These are phyloP conservation scores for Misgurnus anguillicaudatus DNA, from an alignment of 2,113 vertebrate species.

Conservation along the genomic window DNA sequence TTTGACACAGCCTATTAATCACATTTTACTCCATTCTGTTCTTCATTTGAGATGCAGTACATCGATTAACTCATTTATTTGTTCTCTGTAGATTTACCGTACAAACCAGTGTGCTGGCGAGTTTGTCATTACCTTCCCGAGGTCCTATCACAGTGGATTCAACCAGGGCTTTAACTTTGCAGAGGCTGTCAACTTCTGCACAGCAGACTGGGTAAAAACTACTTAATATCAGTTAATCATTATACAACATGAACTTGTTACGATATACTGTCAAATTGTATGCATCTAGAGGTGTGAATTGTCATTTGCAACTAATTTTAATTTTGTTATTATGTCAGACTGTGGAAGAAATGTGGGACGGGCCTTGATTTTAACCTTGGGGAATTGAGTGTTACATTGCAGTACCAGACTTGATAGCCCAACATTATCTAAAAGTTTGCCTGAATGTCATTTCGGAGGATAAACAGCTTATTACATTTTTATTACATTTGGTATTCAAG, in stretches of 20 bases:
- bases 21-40: not conserved
- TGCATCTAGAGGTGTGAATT: too few relatives aligned
- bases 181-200: slow-evolving; percentile 98
- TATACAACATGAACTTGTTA: not conserved
- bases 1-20: not conserved
- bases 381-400: too few relatives aligned
- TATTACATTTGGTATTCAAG: too few relatives aligned
- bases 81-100: slow-evolving; percentile 84
- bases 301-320: not conserved
- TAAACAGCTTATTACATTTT: too few relatives aligned
- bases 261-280: too few relatives aligned
- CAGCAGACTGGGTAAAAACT: slow-evolving; percentile 89
- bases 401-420: too few relatives aligned
- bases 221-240: slow-evolving; percentile 7
- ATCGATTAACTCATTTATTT: not conserved
- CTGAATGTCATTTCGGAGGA: too few relatives aligned
- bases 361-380: too few relatives aligned
- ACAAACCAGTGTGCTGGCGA: slow-evolving; percentile 98
- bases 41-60: not conserved
- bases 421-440: too few relatives aligned
- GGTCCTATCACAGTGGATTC: slow-evolving; percentile 99
- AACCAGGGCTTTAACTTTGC: slow-evolving; percentile 99
- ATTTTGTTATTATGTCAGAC: not conserved
- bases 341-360: too few relatives aligned
- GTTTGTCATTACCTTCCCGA: slow-evolving; percentile 97